These are phyloP conservation scores for Erebia aethiops DNA, from an alignment of 2,888 invertebrate species.

Conservation along the genomic window DNA sequence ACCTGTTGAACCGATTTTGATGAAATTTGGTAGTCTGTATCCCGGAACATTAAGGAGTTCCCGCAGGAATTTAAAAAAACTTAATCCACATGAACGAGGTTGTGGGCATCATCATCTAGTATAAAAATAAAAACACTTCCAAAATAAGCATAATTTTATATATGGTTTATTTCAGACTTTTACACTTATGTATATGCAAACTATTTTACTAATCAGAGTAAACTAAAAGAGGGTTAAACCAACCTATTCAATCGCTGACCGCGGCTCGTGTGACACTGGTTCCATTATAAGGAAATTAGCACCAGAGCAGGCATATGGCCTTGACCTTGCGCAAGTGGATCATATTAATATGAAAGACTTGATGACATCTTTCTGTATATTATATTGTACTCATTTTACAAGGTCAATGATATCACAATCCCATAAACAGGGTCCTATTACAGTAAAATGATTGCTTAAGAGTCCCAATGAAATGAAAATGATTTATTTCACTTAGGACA, in stretches of 20 bases:
- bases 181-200: not conserved
- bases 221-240: not conserved
- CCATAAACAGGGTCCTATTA: too few species aligned
- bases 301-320: not conserved
- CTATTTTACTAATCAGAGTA: not conserved
- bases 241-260: conserved; percentile 3
- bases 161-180: not conserved
- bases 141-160: not conserved
- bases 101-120: too few species aligned
- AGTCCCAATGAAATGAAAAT: too few species aligned
- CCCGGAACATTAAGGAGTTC: too few species aligned
- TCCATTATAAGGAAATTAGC: conserved; percentile 26
- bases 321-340: conserved; percentile 27
- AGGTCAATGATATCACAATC: too few species aligned
- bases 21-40: too few species aligned
- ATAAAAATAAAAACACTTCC: too few species aligned
- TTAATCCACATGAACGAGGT: too few species aligned
- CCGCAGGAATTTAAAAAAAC: too few species aligned
- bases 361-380: conserved; percentile 1
- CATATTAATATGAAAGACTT: conserved; percentile 2
- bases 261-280: conserved; percentile 18
- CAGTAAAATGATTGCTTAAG: too few species aligned
- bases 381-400: not conserved
- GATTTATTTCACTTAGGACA: too few species aligned
- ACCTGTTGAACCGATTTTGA: too few species aligned